A percentile compares a stretch with the other conserved stretches of the same genome.
These are phyloP conservation scores for Aporrectodea caliginosa DNA, from an alignment of 1,140 invertebrate species.

Conservation along the genomic window DNA sequence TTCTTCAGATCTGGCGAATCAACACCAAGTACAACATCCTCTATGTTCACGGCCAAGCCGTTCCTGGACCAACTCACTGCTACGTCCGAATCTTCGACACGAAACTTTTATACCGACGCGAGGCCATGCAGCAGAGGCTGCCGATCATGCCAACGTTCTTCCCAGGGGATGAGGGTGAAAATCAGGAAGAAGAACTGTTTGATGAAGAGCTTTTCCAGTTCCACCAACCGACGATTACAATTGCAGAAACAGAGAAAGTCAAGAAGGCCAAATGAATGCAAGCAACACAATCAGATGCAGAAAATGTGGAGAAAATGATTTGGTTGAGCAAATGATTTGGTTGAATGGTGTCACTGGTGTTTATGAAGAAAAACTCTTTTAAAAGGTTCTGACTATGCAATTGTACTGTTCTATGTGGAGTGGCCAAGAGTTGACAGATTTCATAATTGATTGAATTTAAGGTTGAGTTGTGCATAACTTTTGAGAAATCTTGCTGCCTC, in stretches of 20 bases:
- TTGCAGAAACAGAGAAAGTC: neutral
- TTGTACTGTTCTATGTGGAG: no score
- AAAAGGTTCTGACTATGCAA: no score
- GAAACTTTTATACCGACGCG: conserved; percentile 59
- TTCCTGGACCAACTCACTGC: conserved; percentile 77
- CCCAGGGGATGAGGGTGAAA: conserved; percentile 58
- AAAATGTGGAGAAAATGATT: no score
- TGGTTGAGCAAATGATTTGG: no score
- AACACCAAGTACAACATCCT: conserved; percentile 91
- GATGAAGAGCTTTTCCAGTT: conserved; percentile 70
- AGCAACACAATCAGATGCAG: no score
- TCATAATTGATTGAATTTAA: no score
- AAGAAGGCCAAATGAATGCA: no score
- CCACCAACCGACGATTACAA: conserved; percentile 50
- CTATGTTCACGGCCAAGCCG: conserved; percentile 73
- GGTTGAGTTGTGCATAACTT: no score
- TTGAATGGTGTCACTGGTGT: no score
- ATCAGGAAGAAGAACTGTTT: conserved; percentile 68
- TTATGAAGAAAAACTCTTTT: no score
- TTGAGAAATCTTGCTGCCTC: no score
- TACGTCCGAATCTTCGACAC: conserved; percentile 80
- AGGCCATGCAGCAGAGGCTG: conserved; percentile 49
- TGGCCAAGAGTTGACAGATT: no score
- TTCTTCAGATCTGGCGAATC: conserved; percentile 73
- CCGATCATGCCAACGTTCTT: conserved; percentile 79